Conservation (phyloP, 2,888 invertebrate genomes). For the Timema podura region DNA sequence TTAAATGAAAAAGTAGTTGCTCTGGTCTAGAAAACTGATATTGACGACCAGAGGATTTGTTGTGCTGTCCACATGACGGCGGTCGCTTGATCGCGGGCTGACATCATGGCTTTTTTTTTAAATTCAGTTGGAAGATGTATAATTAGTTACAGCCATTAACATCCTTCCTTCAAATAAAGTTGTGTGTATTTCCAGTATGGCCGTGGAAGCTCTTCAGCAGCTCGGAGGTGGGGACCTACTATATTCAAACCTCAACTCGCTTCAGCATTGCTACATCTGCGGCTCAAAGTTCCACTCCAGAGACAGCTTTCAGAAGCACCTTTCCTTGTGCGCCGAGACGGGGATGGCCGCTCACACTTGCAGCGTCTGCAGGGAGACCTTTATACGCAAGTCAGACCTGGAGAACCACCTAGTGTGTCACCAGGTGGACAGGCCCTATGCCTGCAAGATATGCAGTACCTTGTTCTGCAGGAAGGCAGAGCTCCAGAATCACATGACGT, state of each 20-base stretch:
- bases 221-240: conserved; percentile 39
- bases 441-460: conserved; percentile 69
- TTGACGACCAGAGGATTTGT: too few species aligned
- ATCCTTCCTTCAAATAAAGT: neutral
- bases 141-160: too few species aligned
- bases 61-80: too few species aligned
- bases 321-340: neutral
- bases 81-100: too few species aligned
- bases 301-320: too few species aligned
- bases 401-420: conserved; percentile 28
- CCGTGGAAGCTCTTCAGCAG: conserved; percentile 48
- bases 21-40: too few species aligned
- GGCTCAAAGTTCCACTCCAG: too few species aligned
- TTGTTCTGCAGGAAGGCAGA: conserved; percentile 75
- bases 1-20: too few species aligned
- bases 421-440: conserved; percentile 26
- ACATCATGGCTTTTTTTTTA: too few species aligned
- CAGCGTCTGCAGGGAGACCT: conserved; percentile 23
- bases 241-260: too few species aligned
- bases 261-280: too few species aligned
- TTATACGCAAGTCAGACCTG: conserved; percentile 24
- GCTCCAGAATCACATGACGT: conserved; percentile 68
- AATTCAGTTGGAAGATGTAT: too few species aligned
- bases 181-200: conserved; percentile 39
- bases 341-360: conserved; percentile 18